These are phyloP conservation scores for Nephila pilipes DNA, from an alignment of 1,140 invertebrate genomes.

Conservation along the genomic window DNA sequence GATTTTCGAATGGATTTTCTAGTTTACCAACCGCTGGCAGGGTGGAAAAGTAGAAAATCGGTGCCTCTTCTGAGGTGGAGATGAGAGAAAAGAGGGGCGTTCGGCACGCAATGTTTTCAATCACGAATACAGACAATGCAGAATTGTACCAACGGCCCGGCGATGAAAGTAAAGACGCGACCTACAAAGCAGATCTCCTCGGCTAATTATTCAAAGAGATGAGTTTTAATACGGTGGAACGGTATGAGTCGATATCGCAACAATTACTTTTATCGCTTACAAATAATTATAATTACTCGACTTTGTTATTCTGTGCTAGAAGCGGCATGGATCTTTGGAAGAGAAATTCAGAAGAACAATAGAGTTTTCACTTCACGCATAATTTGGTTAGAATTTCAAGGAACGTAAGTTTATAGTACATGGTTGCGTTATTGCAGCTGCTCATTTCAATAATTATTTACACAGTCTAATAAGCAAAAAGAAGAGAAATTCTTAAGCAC, in stretches of 20 bases:
- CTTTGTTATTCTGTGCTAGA: slow-evolving; percentile 5
- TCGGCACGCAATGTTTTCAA: slow-evolving; percentile 69
- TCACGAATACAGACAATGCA: slow-evolving; percentile 41
- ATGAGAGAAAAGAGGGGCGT: slow-evolving; percentile 9
- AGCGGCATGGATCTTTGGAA: neutral
- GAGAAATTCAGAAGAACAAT: neutral
- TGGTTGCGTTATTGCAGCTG: too few species aligned
- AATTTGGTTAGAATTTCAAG: too few species aligned
- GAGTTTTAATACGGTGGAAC: neutral
- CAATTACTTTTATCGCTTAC: slow-evolving; percentile 5
- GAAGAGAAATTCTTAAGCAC: too few species aligned
- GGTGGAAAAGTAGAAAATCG: slow-evolving; percentile 66
- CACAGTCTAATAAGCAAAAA: too few species aligned
- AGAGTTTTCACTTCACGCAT: neutral
- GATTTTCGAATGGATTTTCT: slow-evolving; percentile 46
- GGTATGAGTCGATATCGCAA: neutral
- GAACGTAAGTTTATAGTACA: too few species aligned
- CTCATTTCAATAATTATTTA: too few species aligned
- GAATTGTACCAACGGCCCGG: neutral
- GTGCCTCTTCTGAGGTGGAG: slow-evolving; percentile 1
- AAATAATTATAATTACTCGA: slow-evolving; percentile 30
- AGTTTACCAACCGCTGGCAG: neutral
- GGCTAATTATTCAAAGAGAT: slow-evolving; percentile 34
- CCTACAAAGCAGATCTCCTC: neutral
- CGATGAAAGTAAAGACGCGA: slow-evolving; percentile 40